phyloP scores from a whole-genome alignment of 2,888 invertebrate genomes.

The Troides aeacus region DNA sequence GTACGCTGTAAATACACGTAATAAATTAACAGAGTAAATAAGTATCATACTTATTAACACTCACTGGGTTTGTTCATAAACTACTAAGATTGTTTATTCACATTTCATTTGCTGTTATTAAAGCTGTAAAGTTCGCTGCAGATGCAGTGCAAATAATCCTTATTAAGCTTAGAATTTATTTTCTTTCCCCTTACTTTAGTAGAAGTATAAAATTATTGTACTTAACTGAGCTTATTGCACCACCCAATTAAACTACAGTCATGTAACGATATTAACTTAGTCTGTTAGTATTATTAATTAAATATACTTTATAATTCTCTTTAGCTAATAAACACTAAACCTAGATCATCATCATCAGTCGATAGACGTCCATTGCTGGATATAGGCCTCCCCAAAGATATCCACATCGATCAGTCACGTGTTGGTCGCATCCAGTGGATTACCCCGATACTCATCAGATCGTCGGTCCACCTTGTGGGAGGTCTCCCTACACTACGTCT shows the following conservation, averaged over 20 bases:
- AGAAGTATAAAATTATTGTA: background rate
- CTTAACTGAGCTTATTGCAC: background rate
- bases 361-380: too few species aligned
- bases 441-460: too few species aligned
- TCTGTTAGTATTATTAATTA: background rate
- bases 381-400: too few species aligned
- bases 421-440: too few species aligned
- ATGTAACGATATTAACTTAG: background rate
- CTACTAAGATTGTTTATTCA: background rate
- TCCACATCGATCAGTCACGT: too few species aligned
- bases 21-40: too few species aligned
- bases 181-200: background rate
- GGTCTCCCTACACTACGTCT: too few species aligned
- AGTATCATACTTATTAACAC: too few species aligned
- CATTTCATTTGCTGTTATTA: constrained; percentile 17
- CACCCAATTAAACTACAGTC: background rate
- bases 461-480: too few species aligned
- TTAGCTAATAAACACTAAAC: too few species aligned
- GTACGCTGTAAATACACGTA: too few species aligned
- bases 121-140: constrained; percentile 19
- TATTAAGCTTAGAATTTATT: constrained; percentile 20
- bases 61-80: background rate
- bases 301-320: background rate
- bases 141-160: constrained; percentile 11
- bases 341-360: too few species aligned